Conservation (phyloP, 2,113 vertebrate genomes). For the Aldabrachelys gigantea region DNA sequence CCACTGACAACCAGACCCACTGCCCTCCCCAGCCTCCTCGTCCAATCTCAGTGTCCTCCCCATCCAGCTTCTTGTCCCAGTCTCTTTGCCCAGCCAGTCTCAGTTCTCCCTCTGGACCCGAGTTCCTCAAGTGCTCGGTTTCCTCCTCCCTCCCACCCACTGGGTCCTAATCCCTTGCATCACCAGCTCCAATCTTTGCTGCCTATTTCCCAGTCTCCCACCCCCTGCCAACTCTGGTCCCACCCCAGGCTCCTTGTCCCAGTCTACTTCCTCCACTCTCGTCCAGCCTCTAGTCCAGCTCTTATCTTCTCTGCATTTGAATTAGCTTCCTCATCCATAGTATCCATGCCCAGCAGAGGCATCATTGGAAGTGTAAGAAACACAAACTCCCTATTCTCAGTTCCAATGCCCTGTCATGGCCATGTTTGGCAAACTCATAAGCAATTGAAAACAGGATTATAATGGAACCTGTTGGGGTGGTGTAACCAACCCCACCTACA, state of each 20-base stretch:
- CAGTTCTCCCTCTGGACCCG: not conserved
- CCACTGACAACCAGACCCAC: not conserved
- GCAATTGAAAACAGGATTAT: not conserved
- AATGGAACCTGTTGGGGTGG: slow-evolving; percentile 14
- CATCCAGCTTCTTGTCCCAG: not conserved
- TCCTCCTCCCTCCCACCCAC: not conserved
- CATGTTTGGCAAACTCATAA: not conserved
- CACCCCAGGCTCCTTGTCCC: rapidly evolving
- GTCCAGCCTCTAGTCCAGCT: rapidly evolving
- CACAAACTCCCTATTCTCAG: no score
- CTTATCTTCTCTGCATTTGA: no score
- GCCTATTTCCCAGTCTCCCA: not conserved
- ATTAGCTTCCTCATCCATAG: no score
- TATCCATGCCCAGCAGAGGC: not conserved
- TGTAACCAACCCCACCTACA: slow-evolving; percentile 25
- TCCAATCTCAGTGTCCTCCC: no score
- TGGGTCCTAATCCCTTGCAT: not conserved
- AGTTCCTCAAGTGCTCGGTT: no score
- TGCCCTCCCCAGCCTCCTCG: no score
- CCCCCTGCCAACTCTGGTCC: no score
- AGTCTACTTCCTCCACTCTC: rapidly evolving
- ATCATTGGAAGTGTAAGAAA: no score
- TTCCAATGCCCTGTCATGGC: not conserved
- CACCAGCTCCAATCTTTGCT: no score
- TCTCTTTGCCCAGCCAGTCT: not conserved